A percentile compares a stretch with the other conserved stretches of the same genome.
These are phyloP conservation scores for Artibeus lituratus DNA, from an alignment of 2,797 vertebrate species.

Conservation along the genomic window DNA sequence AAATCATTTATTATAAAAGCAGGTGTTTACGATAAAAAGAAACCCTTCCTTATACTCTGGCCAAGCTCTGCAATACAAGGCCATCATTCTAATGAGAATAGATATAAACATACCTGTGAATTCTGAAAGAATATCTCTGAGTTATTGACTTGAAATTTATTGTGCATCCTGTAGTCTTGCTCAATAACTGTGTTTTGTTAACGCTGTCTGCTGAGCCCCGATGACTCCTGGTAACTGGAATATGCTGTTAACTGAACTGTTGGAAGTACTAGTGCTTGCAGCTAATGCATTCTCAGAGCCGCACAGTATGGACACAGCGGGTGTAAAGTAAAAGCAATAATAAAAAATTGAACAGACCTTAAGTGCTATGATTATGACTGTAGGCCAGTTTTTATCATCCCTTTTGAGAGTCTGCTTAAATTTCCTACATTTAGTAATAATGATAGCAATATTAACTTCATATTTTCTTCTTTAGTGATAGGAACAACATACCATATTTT, in stretches of 20 bases:
- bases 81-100: neutral
- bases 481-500: neutral
- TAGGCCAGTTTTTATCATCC: conserved; percentile 74
- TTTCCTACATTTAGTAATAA: conserved; percentile 70
- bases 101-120: neutral
- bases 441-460: conserved; percentile 70
- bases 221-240: conserved; percentile 66
- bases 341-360: conserved; percentile 81
- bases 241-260: conserved; percentile 76
- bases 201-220: conserved; percentile 64
- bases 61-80: neutral
- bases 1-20: neutral
- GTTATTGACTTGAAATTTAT: conserved; percentile 42
- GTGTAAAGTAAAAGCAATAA: conserved; percentile 82
- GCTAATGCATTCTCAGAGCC: conserved; percentile 76
- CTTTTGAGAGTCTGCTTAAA: conserved; percentile 72
- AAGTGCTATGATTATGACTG: conserved; percentile 80
- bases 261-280: conserved; percentile 68
- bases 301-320: conserved; percentile 77
- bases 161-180: conserved; percentile 43
- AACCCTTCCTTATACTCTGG: neutral
- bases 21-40: neutral
- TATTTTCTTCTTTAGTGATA: conserved; percentile 70
- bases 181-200: conserved; percentile 74
- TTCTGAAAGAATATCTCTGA: conserved; percentile 32